Evolutionary conservation across 2,113 vertebrate species (phyloP).

Genomic region (Trichomycterus rosablanca): DNA sequence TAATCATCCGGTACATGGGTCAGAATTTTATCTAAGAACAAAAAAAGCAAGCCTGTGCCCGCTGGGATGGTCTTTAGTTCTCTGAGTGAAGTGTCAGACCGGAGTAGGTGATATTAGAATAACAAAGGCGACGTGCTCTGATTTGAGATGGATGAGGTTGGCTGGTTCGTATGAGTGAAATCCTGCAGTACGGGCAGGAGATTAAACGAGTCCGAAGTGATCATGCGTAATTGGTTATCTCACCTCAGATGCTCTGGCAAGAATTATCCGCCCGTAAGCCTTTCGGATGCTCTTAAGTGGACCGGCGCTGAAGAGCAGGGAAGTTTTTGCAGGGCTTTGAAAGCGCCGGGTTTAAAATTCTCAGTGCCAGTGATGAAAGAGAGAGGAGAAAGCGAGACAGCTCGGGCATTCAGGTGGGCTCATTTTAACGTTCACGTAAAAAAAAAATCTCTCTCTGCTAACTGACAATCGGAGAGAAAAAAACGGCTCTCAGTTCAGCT

Average conservation of each 20-base stretch:
- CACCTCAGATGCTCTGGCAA: slow-evolving; percentile 62
- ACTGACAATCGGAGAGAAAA: slow-evolving; percentile 12
- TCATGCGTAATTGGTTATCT: slow-evolving; percentile 71
- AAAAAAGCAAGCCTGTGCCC: slow-evolving; percentile 3
- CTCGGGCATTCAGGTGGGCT: slow-evolving; percentile 54
- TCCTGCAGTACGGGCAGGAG: slow-evolving; percentile 58
- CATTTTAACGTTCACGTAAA: slow-evolving; percentile 61
- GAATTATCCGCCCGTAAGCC: slow-evolving; percentile 66
- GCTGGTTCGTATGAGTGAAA: slow-evolving; percentile 60
- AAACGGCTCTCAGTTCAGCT: not conserved
- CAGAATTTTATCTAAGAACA: slow-evolving; percentile 34
- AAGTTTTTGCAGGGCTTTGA: slow-evolving; percentile 63
- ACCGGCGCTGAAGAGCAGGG: slow-evolving; percentile 53
- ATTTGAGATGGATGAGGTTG: slow-evolving; percentile 61
- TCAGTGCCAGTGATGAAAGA: slow-evolving; percentile 64
- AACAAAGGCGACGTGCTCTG: slow-evolving; percentile 59
- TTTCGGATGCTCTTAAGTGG: slow-evolving; percentile 66
- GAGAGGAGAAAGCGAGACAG: slow-evolving; percentile 49
- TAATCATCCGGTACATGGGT: slow-evolving; percentile 17
- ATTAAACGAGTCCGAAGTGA: slow-evolving; percentile 74
- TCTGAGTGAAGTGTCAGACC: too few relatives aligned
- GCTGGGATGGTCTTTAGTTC: slow-evolving; percentile 54
- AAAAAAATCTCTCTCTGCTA: slow-evolving; percentile 56
- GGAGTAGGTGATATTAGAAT: slow-evolving; percentile 68
- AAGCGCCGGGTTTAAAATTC: slow-evolving; percentile 59